phyloP scores from a whole-genome alignment of 1,140 invertebrate species.

The Zaprionus davidi region DNA sequence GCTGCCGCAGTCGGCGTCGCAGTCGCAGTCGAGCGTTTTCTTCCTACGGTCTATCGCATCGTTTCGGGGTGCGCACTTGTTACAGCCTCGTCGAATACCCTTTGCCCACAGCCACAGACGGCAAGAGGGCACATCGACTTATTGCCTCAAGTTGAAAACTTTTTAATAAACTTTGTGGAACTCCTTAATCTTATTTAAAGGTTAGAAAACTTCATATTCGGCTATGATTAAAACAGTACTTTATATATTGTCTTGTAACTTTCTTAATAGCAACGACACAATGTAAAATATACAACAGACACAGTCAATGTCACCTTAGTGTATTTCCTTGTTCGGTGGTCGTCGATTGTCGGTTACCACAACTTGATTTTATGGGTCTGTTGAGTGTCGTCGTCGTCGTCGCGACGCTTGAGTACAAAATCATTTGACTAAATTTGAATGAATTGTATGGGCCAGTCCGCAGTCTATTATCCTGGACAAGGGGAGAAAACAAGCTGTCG shows the following conservation, averaged over 20 bases:
- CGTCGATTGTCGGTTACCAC: not conserved
- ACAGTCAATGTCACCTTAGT: not conserved
- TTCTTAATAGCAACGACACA: too few species aligned
- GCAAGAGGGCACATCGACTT: not conserved
- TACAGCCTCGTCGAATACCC: constrained; percentile 24
- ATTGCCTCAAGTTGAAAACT: not conserved
- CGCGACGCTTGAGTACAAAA: constrained; percentile 42
- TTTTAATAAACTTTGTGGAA: not conserved
- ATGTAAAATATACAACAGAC: not conserved
- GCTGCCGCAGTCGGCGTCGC: not conserved
- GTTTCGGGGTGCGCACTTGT: constrained; percentile 43
- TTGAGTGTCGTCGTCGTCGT: constrained; percentile 26
- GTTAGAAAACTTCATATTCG: not conserved
- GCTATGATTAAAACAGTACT: not conserved
- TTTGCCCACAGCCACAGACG: not conserved
- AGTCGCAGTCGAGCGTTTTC: not conserved
- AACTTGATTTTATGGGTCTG: constrained; percentile 37
- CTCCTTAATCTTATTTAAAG: not conserved
- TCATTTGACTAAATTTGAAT: constrained; percentile 39
- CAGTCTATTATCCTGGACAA: constrained; percentile 2
- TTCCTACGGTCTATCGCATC: constrained; percentile 1
- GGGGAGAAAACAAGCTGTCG: constrained; percentile 5
- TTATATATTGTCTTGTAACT: not conserved
- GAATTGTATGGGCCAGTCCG: constrained; percentile 7
- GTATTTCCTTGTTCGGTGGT: not conserved